phyloP scores from a whole-genome alignment of 2,113 vertebrate genomes.

The Hiodon alosoides region DNA sequence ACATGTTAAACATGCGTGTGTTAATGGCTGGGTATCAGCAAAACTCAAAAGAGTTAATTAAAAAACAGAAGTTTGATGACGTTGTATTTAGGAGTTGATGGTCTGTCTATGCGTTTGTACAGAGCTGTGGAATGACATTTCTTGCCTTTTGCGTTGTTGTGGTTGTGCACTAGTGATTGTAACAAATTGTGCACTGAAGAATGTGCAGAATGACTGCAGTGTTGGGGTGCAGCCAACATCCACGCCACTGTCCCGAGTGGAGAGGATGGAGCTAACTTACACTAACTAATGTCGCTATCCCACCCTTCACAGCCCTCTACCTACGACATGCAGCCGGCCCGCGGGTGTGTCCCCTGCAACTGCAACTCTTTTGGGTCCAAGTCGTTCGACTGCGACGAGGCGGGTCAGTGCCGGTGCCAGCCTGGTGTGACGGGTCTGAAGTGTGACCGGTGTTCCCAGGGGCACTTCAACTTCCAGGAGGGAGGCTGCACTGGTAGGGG shows the following conservation, averaged over 20 bases:
- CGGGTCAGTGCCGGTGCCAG: constrained; percentile 88
- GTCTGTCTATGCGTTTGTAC: background rate
- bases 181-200: background rate
- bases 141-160: background rate
- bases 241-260: background rate
- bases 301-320: constrained; percentile 39
- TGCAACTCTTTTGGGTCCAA: constrained; percentile 97
- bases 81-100: background rate
- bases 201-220: background rate
- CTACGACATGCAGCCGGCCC: constrained; percentile 67
- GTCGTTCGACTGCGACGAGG: constrained; percentile 86
- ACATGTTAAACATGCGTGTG: too few species aligned
- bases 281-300: background rate
- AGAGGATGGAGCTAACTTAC: background rate
- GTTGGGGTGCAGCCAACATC: background rate
- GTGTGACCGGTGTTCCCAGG: constrained; percentile 82
- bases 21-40: too few species aligned
- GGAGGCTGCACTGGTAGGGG: constrained; percentile 89
- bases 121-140: background rate
- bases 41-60: too few species aligned
- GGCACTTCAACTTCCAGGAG: constrained; percentile 90
- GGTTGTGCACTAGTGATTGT: background rate
- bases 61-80: too few species aligned
- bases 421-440: constrained; percentile 87
- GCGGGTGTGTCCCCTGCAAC: constrained; percentile 82